A percentile compares a stretch with the other conserved stretches of the same genome.
Evolutionary conservation across 2,797 vertebrate genomes (phyloP).

Genomic region (Pteronotus mesoamericanus): DNA sequence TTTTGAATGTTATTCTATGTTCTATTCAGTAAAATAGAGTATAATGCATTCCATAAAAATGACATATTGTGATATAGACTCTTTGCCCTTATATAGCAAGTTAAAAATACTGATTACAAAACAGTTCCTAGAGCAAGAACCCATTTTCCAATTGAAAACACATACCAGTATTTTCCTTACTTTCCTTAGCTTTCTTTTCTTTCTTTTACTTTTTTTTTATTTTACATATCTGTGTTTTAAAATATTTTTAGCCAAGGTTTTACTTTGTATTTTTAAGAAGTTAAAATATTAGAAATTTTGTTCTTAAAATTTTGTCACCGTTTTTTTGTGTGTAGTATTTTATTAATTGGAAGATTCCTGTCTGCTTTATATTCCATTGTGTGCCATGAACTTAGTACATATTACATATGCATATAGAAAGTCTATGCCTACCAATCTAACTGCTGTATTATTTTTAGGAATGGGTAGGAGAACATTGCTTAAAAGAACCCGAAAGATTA

Average conservation of each 20-base stretch:
- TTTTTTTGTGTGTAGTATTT: background rate
- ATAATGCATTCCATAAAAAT: background rate
- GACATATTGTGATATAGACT: background rate
- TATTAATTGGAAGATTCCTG: background rate
- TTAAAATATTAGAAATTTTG: background rate
- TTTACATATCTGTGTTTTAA: background rate
- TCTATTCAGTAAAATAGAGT: background rate
- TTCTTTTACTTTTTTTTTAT: background rate
- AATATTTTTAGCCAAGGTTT: background rate
- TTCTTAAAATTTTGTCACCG: background rate
- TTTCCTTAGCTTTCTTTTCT: background rate
- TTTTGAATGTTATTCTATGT: background rate
- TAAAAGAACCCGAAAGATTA: slow-evolving; percentile 84
- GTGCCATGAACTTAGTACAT: background rate
- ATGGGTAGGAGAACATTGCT: slow-evolving; percentile 85
- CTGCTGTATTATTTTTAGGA: slow-evolving; percentile 73
- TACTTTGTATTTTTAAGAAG: background rate
- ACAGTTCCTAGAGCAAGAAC: background rate
- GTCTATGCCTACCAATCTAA: background rate
- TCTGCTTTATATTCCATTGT: background rate
- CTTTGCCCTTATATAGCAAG: background rate
- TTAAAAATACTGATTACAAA: background rate
- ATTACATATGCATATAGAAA: background rate
- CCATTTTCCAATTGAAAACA: background rate
- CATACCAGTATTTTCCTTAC: background rate